Conservation (phyloP, 2,797 vertebrate genomes). For the Typhlichthys subterraneus region DNA sequence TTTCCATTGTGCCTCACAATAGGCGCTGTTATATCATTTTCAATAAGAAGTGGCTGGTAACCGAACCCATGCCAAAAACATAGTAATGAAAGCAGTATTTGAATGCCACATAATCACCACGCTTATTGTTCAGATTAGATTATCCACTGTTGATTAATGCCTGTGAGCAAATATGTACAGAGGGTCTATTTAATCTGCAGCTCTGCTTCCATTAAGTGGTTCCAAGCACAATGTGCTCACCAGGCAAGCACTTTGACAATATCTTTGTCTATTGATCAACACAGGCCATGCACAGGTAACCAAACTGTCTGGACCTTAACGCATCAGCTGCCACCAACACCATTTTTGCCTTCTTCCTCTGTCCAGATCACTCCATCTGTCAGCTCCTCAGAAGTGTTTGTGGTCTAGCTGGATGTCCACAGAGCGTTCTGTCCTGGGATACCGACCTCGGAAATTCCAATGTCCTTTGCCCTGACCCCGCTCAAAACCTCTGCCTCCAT, state of each 20-base stretch:
- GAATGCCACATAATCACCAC: conserved; percentile 63
- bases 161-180: conserved; percentile 65
- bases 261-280: conserved; percentile 41
- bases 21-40: conserved; percentile 61
- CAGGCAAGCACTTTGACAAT: conserved; percentile 24
- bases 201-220: conserved; percentile 62
- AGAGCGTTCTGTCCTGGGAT: conserved; percentile 56
- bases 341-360: conserved; percentile 29
- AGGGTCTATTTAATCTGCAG: conserved; percentile 50
- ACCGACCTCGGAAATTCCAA: conserved; percentile 42
- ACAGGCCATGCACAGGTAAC: conserved; percentile 22
- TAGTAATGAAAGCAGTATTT: conserved; percentile 40
- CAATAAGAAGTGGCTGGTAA: conserved; percentile 60
- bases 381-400: conserved; percentile 23
- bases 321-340: conserved; percentile 24
- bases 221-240: conserved; percentile 18
- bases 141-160: conserved; percentile 69
- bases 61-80: conserved; percentile 55
- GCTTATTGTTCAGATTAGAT: conserved; percentile 67
- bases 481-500: conserved; percentile 58
- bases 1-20: conserved; percentile 65
- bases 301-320: no score
- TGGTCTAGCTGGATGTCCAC: conserved; percentile 45
- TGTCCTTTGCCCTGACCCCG: conserved; percentile 63
- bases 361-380: conserved; percentile 25